phyloP scores from a whole-genome alignment of 2,113 vertebrate species.

The Oncorhynchus kisutch region DNA sequence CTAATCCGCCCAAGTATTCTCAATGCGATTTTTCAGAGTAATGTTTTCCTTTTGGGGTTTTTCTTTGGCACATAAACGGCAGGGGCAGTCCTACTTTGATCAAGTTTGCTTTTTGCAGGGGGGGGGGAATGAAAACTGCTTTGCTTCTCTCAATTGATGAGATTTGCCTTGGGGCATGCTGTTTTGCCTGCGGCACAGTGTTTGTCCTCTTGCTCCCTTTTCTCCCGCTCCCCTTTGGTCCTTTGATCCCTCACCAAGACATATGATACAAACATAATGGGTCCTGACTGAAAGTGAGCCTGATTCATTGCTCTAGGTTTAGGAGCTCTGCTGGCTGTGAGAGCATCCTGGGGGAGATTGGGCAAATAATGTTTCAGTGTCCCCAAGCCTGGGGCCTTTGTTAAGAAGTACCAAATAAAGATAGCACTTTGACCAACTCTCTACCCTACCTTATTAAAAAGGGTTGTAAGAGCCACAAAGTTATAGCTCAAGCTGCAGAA shows the following conservation, averaged over 20 bases:
- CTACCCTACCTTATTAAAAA: neutral
- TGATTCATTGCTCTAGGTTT: too few species aligned
- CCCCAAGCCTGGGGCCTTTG: too few species aligned
- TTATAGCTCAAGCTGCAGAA: neutral
- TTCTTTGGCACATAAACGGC: neutral
- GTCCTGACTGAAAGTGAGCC: too few species aligned
- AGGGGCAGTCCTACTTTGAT: neutral
- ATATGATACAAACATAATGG: neutral
- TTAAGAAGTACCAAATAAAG: too few species aligned
- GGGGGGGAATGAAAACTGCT: neutral
- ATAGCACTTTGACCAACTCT: too few species aligned
- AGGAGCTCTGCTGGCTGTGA: too few species aligned
- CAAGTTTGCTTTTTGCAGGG: neutral
- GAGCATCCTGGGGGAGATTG: too few species aligned
- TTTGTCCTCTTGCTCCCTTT: neutral
- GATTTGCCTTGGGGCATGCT: neutral
- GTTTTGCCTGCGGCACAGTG: neutral
- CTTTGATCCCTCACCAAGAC: neutral
- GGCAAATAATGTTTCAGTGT: too few species aligned
- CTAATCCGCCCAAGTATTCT: constrained; percentile 18
- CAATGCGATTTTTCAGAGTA: neutral
- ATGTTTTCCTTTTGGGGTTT: neutral
- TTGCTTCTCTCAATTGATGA: neutral
- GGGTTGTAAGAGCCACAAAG: neutral
- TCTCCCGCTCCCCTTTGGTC: neutral